Base-by-base conservation (phyloP, 2,888 invertebrate genomes). In the Schizotus pectinicornis region DNA sequence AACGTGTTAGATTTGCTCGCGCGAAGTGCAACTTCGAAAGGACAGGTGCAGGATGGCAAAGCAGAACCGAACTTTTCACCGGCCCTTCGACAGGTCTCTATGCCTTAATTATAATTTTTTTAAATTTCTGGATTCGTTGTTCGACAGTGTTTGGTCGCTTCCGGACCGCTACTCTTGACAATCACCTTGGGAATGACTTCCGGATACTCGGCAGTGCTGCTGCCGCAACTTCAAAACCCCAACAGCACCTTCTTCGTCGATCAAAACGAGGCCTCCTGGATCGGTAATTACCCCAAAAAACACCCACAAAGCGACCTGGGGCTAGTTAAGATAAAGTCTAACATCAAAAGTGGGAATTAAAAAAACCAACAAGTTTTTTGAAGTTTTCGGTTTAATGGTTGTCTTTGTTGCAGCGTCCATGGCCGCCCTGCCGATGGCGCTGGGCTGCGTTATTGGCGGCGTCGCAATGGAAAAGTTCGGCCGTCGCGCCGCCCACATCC, bases 341-440 rank as follows among this genome's bases (percentile, higher is more conserved):
- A n/a, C n/a, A n/a, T n/a, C n/a, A n/a, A n/a, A n/a, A n/a, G n/a
- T n/a, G n/a, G n/a, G n/a, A n/a, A n/a, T n/a, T n/a, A n/a, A n/a
- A n/a, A n/a, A n/a, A n/a, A n/a, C n/a, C n/a, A n/a, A n/a, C n/a
- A n/a, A n/a, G n/a, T n/a, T n/a, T n/a, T n/a, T n/a, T n/a, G n/a
- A n/a, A n/a, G n/a, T n/a, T n/a, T n/a, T n/a, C n/a, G n/a, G n/a
- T n/a, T n/a, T n/a, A n/a, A n/a, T n/a, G n/a, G n/a, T n/a, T n/a
- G n/a, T n/a, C n/a, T n/a, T 22, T 30, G 6, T 52, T 52, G 3
- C 11, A 59, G 88, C 88, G 58, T 83, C 86, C 31, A 84, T 86
- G 80, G 84, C 86, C 12, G 84, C 85, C 0, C 75, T 88, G 0
- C 85, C 87, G 0, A 86, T 88, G 87, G 85, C 85, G 0, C 80